These are phyloP conservation scores for Etheostoma nigrum DNA, from an alignment of 2,797 vertebrate genomes.

Conservation along the genomic window DNA sequence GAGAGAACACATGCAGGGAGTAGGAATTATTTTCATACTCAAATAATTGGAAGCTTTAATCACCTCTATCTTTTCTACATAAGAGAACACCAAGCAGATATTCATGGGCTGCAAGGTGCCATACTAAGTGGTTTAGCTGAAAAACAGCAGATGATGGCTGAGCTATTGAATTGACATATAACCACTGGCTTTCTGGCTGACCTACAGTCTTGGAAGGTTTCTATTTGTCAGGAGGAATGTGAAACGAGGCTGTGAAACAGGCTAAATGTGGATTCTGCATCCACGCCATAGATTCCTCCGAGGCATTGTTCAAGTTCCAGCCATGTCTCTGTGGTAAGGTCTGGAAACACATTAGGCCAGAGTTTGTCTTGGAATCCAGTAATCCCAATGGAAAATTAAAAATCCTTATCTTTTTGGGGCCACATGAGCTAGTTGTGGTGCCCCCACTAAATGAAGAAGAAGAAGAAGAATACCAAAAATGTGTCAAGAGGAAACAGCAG, in stretches of 20 bases:
- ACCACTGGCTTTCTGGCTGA: conserved; percentile 48
- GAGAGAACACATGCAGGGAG: not conserved
- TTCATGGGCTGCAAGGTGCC: not conserved
- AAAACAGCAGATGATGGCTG: conserved; percentile 28
- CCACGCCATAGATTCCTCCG: conserved; percentile 70
- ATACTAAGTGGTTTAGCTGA: conserved; percentile 17
- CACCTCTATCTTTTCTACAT: conserved; percentile 1
- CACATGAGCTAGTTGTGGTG: not conserved
- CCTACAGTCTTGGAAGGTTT: conserved; percentile 45
- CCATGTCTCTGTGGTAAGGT: conserved; percentile 63
- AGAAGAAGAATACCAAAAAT: not conserved
- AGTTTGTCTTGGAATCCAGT: conserved; percentile 32
- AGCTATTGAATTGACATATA: conserved; percentile 21
- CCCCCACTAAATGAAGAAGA: not conserved
- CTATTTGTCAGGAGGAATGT: conserved; percentile 71
- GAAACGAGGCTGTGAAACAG: conserved; percentile 46
- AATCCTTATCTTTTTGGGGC: conserved; percentile 25
- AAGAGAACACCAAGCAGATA: conserved; percentile 23
- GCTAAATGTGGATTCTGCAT: conserved; percentile 75
- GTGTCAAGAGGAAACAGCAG: not conserved
- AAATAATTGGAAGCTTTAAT: conserved; percentile 20
- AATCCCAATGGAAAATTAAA: conserved; percentile 21
- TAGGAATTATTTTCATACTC: not conserved
- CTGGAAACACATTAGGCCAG: conserved; percentile 37
- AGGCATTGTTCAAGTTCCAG: conserved; percentile 69